These are phyloP conservation scores for Ernsta delagoae DNA, from an alignment of 2,888 invertebrate species.

Conservation along the genomic window DNA sequence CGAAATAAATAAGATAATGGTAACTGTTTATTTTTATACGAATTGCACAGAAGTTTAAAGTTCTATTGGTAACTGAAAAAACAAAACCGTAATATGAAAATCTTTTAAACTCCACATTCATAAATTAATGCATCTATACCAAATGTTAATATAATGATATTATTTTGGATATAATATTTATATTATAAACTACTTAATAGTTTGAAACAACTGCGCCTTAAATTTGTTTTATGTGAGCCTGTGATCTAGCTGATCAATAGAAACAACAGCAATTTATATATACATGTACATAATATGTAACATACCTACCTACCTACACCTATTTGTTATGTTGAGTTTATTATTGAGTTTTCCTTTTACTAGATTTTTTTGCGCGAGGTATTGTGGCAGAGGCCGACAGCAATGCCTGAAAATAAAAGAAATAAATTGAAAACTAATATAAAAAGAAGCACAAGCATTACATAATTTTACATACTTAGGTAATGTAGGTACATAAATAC, in stretches of 20 bases:
- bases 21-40: neutral
- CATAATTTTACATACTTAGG: neutral
- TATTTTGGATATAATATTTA: too few species aligned
- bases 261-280: conserved; percentile 29
- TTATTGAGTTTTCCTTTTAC: conserved; percentile 88
- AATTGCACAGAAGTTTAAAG: too few species aligned
- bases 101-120: too few species aligned
- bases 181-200: too few species aligned
- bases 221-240: conserved; percentile 12
- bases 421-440: conserved; percentile 68
- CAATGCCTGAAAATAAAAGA: conserved; percentile 86
- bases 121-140: too few species aligned
- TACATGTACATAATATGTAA: conserved; percentile 31
- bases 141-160: too few species aligned
- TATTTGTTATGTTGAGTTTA: conserved; percentile 44
- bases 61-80: too few species aligned
- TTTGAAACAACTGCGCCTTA: too few species aligned
- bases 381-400: conserved; percentile 89
- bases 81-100: too few species aligned
- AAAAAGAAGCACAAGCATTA: conserved; percentile 62
- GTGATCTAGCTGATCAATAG: conserved; percentile 20
- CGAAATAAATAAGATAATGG: too few species aligned
- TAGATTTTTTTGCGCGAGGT: conserved; percentile 89
- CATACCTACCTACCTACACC: conserved; percentile 41
- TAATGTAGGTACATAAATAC: neutral